Conservation (phyloP, 2,888 invertebrate species). For the Epirrhoe tristata region DNA sequence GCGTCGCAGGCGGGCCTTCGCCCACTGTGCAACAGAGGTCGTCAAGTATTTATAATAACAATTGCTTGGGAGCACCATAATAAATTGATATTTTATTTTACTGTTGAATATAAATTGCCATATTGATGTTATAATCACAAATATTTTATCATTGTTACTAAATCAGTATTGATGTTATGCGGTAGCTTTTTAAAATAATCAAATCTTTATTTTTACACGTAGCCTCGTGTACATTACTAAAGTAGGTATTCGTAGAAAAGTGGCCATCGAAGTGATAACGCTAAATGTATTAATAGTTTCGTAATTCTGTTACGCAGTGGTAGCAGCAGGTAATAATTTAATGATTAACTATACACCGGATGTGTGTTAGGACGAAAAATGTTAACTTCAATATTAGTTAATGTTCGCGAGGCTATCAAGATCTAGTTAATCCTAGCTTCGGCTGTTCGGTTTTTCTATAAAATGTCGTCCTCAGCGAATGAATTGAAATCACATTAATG, state of each 20-base stretch:
- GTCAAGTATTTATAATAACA: neutral
- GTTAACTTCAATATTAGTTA: no score
- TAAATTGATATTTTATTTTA: slow-evolving; percentile 25
- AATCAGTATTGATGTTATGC: slow-evolving; percentile 41
- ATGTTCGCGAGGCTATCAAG: slow-evolving; percentile 5
- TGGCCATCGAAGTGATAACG: neutral
- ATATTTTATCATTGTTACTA: slow-evolving; percentile 40
- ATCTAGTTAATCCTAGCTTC: slow-evolving; percentile 12
- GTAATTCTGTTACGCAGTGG: no score
- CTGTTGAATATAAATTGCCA: slow-evolving; percentile 28
- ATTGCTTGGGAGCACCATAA: neutral
- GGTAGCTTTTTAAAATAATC: slow-evolving; percentile 29
- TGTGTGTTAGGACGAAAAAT: no score
- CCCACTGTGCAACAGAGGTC: no score
- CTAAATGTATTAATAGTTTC: neutral
- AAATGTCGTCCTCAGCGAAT: slow-evolving; percentile 71
- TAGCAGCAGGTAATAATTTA: no score
- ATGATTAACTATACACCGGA: no score
- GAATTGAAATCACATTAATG: slow-evolving; percentile 50
- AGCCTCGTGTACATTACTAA: slow-evolving; percentile 3
- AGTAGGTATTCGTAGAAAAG: slow-evolving; percentile 4
- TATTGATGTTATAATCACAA: slow-evolving; percentile 26
- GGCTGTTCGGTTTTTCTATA: slow-evolving; percentile 48
- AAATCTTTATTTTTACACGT: neutral
- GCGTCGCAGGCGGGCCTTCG: no score